Base-by-base conservation (phyloP, 2,888 invertebrate species). In the Leptogaster cylindrica region DNA sequence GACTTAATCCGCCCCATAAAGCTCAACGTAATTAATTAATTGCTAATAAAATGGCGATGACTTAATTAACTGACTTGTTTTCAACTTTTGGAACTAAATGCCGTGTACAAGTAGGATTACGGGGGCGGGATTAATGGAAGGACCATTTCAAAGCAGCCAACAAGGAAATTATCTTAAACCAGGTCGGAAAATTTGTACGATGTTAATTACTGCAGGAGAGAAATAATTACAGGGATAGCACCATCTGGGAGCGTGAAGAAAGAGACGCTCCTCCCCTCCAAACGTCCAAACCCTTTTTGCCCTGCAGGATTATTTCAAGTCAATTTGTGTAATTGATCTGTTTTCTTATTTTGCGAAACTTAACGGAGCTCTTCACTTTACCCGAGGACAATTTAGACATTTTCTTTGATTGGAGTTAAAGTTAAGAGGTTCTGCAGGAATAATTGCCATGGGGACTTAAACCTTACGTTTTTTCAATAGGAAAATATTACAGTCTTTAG, bases 11-110 rank as follows among this genome's bases (percentile, higher is more conserved):
- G 5, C 61, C 28, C 44, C 61, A 61, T 61, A 61, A 61, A 61
- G 44, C 61, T 61, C 27, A 52, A 64, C 58, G 51, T 70, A 73
- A 74, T 73, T 73, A 73, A 73, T 73, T 73, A 72, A 72, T 72
- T 73, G 71, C 52, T 71, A 70, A 71, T 71, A 70, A 71, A 72
- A 66, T 67, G 66, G 66, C 71, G 52, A 68, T 67, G 68, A 72
- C 68, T 71, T 74, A 73, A 73, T 73, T 73, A 70, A 72, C 67
- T 71, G 66, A 67, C 70, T 72, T 70, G 50, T 51, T 65, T 39
- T 28, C 48, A 33, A n/a, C 12, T 10, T 33, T 33, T 31, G 33
- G 10, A 44, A 25, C 41, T 61, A 27, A 44, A 33, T 28, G 16
- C 61, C 31, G 27, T n/a, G 16, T 61, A 61, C 61, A 61, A 61